Evolutionary conservation across 2,888 invertebrate genomes (phyloP), one percentile per base, ranked within the genome.

Genomic region (Arctia plantaginis): DNA sequence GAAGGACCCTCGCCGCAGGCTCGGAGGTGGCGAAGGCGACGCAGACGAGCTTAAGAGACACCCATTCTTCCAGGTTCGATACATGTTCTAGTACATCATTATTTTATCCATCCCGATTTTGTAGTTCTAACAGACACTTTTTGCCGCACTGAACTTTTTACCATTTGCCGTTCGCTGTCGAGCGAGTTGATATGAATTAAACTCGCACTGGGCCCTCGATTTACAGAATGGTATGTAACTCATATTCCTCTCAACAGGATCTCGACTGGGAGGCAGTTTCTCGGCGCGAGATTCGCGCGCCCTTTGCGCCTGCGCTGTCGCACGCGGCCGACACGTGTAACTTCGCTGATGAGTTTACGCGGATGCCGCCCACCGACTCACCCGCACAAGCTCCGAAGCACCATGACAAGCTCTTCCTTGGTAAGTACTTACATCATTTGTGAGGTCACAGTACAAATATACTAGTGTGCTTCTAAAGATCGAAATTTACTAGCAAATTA

Each of bases 291-390:
- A 96, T 99, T 75, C 93, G 97, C 23, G 98, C 99, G 0, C 99
- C 99, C 1, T 99, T 99, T 95, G 97, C 98, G 82, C 99, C 99
- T n/a, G 96, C 97, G 75, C 97, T 99, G 72, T 96, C 96, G 81
- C 97, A 98, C 92, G 99, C 99, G 91, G 96, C 98, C 79, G 99
- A 99, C 94, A 98, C 99, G 23, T 98, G 98, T 89, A 99, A 99
- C 96, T 99, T 99, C 93, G 98, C 99, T 66, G 98, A 98, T 81
- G 99, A 99, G 95, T 99, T 99, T 94, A 99, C 99, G 0, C 97
- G 97, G 86, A 98, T 99, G 97, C 97, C 97, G 71, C 98, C 99
- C 13, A 97, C 98, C 0, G 99, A 99, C 93, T 99, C 99, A 10
- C 99, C 99, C 0, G 98, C 98, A 30, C 97, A 98, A 77, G 97